These are phyloP conservation scores for Pseudomyrmex flavicornis DNA, from an alignment of 1,140 invertebrate species.

Conservation along the genomic window DNA sequence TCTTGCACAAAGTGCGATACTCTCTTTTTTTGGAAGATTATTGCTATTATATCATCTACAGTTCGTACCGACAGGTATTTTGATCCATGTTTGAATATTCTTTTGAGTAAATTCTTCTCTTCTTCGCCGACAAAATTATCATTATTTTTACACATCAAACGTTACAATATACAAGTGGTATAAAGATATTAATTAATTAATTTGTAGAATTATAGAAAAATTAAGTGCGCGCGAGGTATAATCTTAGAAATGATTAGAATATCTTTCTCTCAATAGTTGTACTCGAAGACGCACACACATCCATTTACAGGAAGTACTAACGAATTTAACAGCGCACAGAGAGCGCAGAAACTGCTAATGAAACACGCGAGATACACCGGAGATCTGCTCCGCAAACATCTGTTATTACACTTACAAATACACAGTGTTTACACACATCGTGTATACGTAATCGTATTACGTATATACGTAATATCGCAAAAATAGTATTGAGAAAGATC, in stretches of 20 bases:
- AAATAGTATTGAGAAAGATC: conserved; percentile 7
- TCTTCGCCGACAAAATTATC: background rate
- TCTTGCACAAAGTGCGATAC: conserved; percentile 2
- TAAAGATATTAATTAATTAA: background rate
- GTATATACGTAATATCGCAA: background rate
- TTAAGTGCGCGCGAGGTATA: conserved; percentile 25
- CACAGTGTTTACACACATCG: conserved; percentile 10
- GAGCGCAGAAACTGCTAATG: background rate
- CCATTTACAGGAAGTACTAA: conserved; percentile 4
- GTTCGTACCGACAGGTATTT: background rate
- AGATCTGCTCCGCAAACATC: conserved; percentile 16
- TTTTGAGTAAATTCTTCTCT: background rate
- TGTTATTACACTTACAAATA: conserved; percentile 14
- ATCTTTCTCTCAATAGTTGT: background rate
- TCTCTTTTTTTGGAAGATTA: conserved; percentile 4
- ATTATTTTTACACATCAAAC: background rate
- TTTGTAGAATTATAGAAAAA: conserved; percentile 30
- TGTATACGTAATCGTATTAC: too few species aligned
- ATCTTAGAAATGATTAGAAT: conserved; percentile 10
- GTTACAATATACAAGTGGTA: conserved; percentile 11
- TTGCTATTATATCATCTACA: conserved; percentile 3
- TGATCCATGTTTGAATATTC: background rate
- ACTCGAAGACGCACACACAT: conserved; percentile 19
- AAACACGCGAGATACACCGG: conserved; percentile 6
- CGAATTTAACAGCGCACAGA: conserved; percentile 9